Conservation (phyloP, 2,113 vertebrate species). For the Electrona antarctica region DNA sequence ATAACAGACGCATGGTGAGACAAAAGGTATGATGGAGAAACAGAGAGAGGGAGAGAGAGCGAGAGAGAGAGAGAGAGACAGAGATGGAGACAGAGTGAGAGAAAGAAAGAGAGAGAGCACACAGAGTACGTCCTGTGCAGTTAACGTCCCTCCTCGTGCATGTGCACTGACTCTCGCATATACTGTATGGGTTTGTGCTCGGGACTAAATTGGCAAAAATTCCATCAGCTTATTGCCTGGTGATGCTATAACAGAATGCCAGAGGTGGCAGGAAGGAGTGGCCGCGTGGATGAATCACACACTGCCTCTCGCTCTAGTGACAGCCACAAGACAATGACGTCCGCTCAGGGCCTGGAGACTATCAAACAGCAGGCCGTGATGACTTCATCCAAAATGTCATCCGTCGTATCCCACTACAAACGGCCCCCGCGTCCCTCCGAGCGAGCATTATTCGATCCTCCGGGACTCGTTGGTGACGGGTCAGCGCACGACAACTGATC, state of each 20-base stretch:
- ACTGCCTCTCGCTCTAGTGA: conserved; percentile 51
- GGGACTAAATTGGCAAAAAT: conserved; percentile 59
- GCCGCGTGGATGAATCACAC: conserved; percentile 66
- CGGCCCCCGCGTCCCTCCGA: conserved; percentile 44
- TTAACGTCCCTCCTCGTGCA: too few relatives aligned
- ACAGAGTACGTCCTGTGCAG: too few relatives aligned
- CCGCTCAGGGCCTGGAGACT: conserved; percentile 53
- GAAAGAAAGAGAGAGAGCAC: conserved; percentile 27
- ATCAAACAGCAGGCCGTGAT: conserved; percentile 68
- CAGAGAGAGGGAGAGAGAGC: background rate
- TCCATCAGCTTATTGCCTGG: conserved; percentile 68
- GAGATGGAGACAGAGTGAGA: background rate
- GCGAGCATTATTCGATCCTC: conserved; percentile 67
- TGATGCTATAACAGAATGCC: conserved; percentile 64
- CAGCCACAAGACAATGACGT: conserved; percentile 71
- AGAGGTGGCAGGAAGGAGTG: conserved; percentile 67
- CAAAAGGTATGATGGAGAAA: conserved; percentile 36
- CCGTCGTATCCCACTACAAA: conserved; percentile 44
- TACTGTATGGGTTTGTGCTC: conserved; percentile 24
- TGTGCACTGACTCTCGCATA: too few relatives aligned
- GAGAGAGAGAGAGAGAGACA: conserved; percentile 1
- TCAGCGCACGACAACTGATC: conserved; percentile 56
- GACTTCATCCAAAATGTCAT: conserved; percentile 73
- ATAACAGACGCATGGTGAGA: conserved; percentile 51
- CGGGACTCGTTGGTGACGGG: conserved; percentile 61